phyloP scores from a whole-genome alignment of 1,140 invertebrate species.

The Lordiphosa collinella region DNA sequence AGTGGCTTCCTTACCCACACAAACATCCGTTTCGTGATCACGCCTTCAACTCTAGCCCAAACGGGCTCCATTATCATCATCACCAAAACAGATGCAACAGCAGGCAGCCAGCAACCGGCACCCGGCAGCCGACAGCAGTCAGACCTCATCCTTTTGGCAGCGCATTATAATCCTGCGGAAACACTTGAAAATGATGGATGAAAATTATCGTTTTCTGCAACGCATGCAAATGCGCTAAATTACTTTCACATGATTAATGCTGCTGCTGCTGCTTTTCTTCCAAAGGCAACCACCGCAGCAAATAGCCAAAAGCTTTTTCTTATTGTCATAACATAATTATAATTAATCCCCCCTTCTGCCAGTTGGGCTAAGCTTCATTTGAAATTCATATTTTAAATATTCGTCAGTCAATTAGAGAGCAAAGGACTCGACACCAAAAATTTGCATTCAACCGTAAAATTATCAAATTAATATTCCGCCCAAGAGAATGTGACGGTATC shows the following conservation, averaged over 20 bases:
- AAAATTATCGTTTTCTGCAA: constrained; percentile 76
- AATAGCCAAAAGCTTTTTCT: constrained; percentile 1
- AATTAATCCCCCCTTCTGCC: constrained; percentile 36
- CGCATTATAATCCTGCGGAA: constrained; percentile 63
- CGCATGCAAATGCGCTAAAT: constrained; percentile 75
- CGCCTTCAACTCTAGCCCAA: not conserved
- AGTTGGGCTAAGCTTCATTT: constrained; percentile 53
- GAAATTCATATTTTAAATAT: constrained; percentile 75
- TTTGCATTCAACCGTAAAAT: constrained; percentile 73
- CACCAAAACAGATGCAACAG: not conserved
- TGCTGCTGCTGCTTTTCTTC: constrained; percentile 22
- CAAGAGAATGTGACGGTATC: constrained; percentile 11
- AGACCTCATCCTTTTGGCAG: constrained; percentile 4
- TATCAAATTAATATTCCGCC: constrained; percentile 75
- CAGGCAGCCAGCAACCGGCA: constrained; percentile 1
- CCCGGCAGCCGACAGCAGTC: constrained; percentile 1
- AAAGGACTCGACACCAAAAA: constrained; percentile 69
- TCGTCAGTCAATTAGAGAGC: constrained; percentile 71
- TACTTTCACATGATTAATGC: constrained; percentile 74
- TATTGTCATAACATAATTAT: constrained; percentile 39
- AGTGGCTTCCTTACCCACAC: no score
- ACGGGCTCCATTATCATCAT: not conserved
- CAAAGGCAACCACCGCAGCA: constrained; percentile 11
- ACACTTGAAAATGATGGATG: constrained; percentile 77
- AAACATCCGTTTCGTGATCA: not conserved